Evolutionary conservation across 2,797 vertebrate genomes (phyloP), one percentile per base, ranked within the genome.

Genomic region (Cryptoprocta ferox): DNA sequence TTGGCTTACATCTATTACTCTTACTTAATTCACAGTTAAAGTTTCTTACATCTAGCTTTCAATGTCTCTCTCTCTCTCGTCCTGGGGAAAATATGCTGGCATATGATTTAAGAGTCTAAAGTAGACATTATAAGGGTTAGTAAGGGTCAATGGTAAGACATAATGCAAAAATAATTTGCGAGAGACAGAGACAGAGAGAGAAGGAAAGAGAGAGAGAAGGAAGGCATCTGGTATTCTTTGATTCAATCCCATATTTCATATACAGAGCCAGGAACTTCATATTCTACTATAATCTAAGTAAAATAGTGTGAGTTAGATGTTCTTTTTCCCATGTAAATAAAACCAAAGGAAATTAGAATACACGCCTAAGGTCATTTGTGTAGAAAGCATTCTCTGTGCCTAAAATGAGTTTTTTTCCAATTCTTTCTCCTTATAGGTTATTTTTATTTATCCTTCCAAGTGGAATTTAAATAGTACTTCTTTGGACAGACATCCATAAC

Each of bases 1-100:
- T 95, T 95, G 79, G 18, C 75, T 92, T 97, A 92, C 15, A 85
- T 66, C 90, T 94, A 93, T 96, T 95, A 84, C 7, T 96, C 45
- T 97, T 92, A 75, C 61, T 95, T 97, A 95, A 97, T 97, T 96
- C 42, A 15, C 42, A 86, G 35, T 80, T 94, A 94, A 86, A 95
- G 28, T 92, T 95, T 35, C 16, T 96, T 83, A 97, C 91, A 94
- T 85, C 63, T 71, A n/a, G 45, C 61, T 89, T 37, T 42, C 93
- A 97, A 91, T 81, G 37, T 3, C 11, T 48, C 48, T 96, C 28
- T 96, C 28, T 68, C 4, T 86, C 56, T 94, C 61, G 0, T 88
- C 32, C 39, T 32, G 6, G 48, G 71, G 32, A 56, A 96, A 91
- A 80, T 89, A 81, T 30, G 11, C 24, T 76, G 12, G 35, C 82